phyloP scores from a whole-genome alignment of 2,888 invertebrate genomes.

The Chydorus sphaericus region DNA sequence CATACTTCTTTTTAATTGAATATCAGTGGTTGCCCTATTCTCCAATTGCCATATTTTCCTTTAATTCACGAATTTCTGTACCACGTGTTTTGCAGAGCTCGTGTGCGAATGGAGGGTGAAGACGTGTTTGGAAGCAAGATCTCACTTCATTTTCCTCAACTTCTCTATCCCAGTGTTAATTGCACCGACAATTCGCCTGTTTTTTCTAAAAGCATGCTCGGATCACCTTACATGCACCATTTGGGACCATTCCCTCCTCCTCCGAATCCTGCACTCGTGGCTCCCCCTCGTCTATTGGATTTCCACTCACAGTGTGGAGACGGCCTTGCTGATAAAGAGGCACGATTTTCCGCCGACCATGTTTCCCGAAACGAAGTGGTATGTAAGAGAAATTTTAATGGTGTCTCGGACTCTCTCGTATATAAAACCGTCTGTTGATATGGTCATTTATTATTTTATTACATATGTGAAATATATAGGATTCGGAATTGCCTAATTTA shows the following conservation, averaged over 20 bases:
- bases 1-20: background rate
- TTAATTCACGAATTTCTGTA: slow-evolving; percentile 10
- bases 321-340: background rate
- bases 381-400: too few species aligned
- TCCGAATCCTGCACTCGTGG: background rate
- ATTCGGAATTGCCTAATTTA: background rate
- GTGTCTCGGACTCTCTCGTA: too few species aligned
- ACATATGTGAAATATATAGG: too few species aligned
- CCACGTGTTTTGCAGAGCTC: slow-evolving; percentile 42
- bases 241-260: slow-evolving; percentile 6
- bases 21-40: background rate
- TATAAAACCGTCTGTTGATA: too few species aligned
- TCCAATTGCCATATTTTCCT: background rate
- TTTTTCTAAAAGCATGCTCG: background rate
- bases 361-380: background rate
- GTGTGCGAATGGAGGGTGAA: slow-evolving; percentile 67
- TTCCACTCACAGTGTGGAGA: background rate
- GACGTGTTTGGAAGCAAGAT: slow-evolving; percentile 66
- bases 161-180: background rate
- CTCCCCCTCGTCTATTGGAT: slow-evolving; percentile 3
- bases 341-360: background rate
- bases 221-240: background rate
- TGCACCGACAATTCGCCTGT: background rate
- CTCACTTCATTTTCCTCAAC: slow-evolving; percentile 32
- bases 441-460: too few species aligned